Conservation (phyloP, 2,797 vertebrate species). For the Ceyx erithaca region DNA sequence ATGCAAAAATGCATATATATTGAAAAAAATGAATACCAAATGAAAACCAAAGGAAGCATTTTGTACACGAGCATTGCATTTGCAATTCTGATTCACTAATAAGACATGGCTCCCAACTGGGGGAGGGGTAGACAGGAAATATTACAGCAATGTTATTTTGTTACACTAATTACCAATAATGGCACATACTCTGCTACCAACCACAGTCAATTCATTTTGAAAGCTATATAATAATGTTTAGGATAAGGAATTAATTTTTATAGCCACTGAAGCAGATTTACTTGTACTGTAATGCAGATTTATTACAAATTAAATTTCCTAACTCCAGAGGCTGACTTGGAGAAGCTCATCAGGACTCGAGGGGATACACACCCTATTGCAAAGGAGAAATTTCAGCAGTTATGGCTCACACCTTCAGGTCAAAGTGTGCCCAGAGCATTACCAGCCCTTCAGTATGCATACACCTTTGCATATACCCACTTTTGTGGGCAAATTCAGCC, state of each 20-base stretch:
- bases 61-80: not conserved
- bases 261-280: constrained; percentile 55
- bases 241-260: constrained; percentile 77
- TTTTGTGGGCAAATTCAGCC: not conserved
- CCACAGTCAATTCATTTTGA: constrained; percentile 72
- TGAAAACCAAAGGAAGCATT: not conserved
- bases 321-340: constrained; percentile 36
- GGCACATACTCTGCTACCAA: constrained; percentile 44
- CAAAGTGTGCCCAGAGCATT: not conserved
- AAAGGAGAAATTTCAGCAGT: not conserved
- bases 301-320: constrained; percentile 65
- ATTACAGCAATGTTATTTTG: constrained; percentile 34
- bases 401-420: not conserved
- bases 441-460: not conserved
- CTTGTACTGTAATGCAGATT: constrained; percentile 64
- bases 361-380: not conserved
- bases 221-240: constrained; percentile 73
- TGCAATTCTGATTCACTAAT: constrained; percentile 18
- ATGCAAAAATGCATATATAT: not conserved
- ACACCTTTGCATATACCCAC: accelerated
- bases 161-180: constrained; percentile 75
- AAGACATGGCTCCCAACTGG: not conserved
- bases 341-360: not conserved
- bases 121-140: constrained; percentile 53
- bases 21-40: not conserved